Base-by-base conservation (phyloP, 2,113 vertebrate genomes). In the Microcebus griseorufus region DNA sequence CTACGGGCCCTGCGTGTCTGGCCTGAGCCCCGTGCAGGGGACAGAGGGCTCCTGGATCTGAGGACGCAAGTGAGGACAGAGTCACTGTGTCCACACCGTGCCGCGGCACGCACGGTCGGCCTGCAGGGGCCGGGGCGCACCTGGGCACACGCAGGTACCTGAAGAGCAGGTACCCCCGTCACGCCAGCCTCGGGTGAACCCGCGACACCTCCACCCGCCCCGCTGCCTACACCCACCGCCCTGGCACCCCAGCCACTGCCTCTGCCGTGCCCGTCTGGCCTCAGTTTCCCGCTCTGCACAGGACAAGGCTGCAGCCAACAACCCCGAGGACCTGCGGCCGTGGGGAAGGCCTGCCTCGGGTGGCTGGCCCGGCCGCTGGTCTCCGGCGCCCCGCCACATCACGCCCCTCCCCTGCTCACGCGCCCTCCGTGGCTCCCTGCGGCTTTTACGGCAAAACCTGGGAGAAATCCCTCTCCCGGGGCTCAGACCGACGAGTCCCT, bases 191-290 rank as follows among this genome's bases (percentile, higher is more conserved):
- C 32, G 9, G 78, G 29, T 5, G 4, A 51, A 11, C 60, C 10
- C 42, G 2, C 10, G 39, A 75, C 0, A 3, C 53, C 67, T 34
- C 27, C 39, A 3, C 12, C 3, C n/a, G 64, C 67, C 75, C 5
- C 23, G 6, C 14, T 6, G 39, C 5, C 9, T 2, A 18, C 13
- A 0, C 84, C n/a, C 48, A 64, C 25, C 2, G 69, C 0, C 9
- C 67, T 34, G 48, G 69, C 25, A 11, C 27, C 81, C 22, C 81
- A 67, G 67, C 53, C 65, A 51, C 16, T 10, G 58, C n/a, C 11
- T 65, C 88, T 89, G 58, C 86, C 37, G 73, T 3, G 0, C 17
- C 69, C 86, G 39, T 34, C 48, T 89, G 87, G 78, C 82, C 53
- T 92, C 58, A 29, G 78, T 88, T 32, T 62, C 55, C 39, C 45